Evolutionary conservation across 2,113 vertebrate genomes (phyloP), one percentile per base, ranked within the genome.

Genomic region (Cygnus atratus): DNA sequence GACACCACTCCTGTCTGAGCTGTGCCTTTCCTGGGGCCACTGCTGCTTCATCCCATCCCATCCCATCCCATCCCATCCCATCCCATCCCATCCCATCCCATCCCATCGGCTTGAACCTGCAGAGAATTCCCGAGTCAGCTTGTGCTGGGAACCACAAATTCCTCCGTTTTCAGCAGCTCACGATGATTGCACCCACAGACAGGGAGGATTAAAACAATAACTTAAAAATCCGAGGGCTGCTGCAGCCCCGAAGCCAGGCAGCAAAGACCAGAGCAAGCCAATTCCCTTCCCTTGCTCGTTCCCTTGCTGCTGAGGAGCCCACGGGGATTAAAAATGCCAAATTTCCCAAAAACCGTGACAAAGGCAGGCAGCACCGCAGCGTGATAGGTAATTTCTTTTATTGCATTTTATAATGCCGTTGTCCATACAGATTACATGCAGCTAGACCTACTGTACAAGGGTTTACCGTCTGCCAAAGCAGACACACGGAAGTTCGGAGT

Each of bases 381-480:
- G 97, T 96, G 96, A 97, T 98, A 98, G 98, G 98, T 98, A 98
- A 96, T 91, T 93, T 96, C 91, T 98, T 99, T 99, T 98, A 98
- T 98, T 98, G 98, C 98, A 98, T 98, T 98, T 98, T 98, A 99
- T 99, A 99, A 98, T 98, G 98, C 98, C 97, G 90, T 98, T 98
- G 98, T 99, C 98, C 98, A 99, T 98, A 98, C 98, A 98, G 98
- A 98, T 98, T 98, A 98, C 98, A 98, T 98, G 98, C 98, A 99
- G 98, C 98, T 98, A 98, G 98, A 98, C 92, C 98, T 98, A 99
- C 98, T 98, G 98, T 98, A 98, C 98, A 98, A 98, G 98, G 98
- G 98, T 98, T 99, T 99, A 99, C 98, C 97, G 98, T 98, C 97
- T 98, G 98, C 98, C 98, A 98, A 97, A 87, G 98, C 97, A 98